A percentile compares a stretch with the other conserved stretches of the same genome.
phyloP scores from a whole-genome alignment of 53 echinoderm and acorn worm species.

The Apostichopus leukothele region DNA sequence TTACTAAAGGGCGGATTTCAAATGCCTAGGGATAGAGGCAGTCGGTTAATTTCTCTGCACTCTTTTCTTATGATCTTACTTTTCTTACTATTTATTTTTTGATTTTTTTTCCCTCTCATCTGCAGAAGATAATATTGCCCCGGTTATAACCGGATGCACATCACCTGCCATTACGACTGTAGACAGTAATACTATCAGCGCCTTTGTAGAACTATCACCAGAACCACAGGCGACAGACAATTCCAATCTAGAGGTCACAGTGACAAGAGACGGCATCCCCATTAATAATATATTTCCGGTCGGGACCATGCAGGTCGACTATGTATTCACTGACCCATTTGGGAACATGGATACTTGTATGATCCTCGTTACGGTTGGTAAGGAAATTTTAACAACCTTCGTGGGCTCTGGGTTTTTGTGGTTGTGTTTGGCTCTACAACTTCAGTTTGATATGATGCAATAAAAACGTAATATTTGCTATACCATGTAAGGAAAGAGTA shows the following conservation, averaged over 20 bases:
- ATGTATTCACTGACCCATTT: conserved; percentile 45
- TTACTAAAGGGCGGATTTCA: too few species aligned
- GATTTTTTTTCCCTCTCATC: background rate
- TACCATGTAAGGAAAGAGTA: too few species aligned
- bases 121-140: background rate
- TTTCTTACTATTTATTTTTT: background rate
- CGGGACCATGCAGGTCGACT: conserved; percentile 47
- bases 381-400: background rate
- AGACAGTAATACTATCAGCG: conserved; percentile 19
- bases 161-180: conserved; percentile 24
- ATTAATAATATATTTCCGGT: conserved; percentile 12
- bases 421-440: too few species aligned
- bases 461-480: too few species aligned
- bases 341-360: conserved; percentile 42
- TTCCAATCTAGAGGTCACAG: conserved; percentile 3
- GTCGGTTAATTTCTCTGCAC: too few species aligned
- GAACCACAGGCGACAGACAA: conserved; percentile 51
- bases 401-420: too few species aligned
- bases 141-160: background rate
- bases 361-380: background rate
- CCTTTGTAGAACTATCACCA: conserved; percentile 24
- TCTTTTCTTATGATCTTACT: too few species aligned
- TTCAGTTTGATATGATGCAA: too few species aligned
- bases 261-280: background rate
- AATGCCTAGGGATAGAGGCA: too few species aligned